Base-by-base conservation (phyloP, 2,888 invertebrate species). In the Nezara viridula region DNA sequence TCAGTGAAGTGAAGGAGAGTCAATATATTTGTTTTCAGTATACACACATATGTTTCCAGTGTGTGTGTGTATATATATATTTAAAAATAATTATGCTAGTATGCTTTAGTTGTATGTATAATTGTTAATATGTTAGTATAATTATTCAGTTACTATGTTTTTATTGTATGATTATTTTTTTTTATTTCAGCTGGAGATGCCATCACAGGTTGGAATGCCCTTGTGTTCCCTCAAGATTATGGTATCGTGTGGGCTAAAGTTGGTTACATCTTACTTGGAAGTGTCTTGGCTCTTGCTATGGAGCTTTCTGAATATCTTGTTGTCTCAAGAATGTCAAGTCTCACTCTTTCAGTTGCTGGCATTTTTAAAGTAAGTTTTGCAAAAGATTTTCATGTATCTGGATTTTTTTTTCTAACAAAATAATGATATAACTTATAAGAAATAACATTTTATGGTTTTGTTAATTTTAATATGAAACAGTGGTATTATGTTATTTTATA, bases 221-320 rank as follows among this genome's bases (percentile, higher is more conserved):
- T 88, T 12, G 89, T 86, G 12, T 90, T 90, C 44, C 90, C 90
- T 14, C 77, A 66, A 49, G 90, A 90, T 85, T 89, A 85, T 16
- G 73, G 55, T 40, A 6, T 90, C 3, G 81, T 90, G 19, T 90
- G 89, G 89, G 87, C 90, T 77, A 89, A 66, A 60, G n/a, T 44
- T 10, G n/a, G 90, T 49, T 90, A 89, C 49, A 95, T 98, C 52
- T 93, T 96, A 0, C 93, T 96, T 7, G 98, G 98, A 86, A 98
- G 98, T 89, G 93, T 97, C 88, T 94, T 98, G 91, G 98, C 98
- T 40, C 98, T 98, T 93, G 95, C 96, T 86, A 98, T 98, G 98
- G 98, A 99, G 94, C 94, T 98, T 91, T 96, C 96, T 93, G 99
- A 99, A 94, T 99, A 98, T 93, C 94, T 99, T 91, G 96, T 99